Evolutionary conservation across 2,888 invertebrate genomes (phyloP), one percentile per base, ranked within the genome.

Genomic region (Cryptocheilus praepositus): DNA sequence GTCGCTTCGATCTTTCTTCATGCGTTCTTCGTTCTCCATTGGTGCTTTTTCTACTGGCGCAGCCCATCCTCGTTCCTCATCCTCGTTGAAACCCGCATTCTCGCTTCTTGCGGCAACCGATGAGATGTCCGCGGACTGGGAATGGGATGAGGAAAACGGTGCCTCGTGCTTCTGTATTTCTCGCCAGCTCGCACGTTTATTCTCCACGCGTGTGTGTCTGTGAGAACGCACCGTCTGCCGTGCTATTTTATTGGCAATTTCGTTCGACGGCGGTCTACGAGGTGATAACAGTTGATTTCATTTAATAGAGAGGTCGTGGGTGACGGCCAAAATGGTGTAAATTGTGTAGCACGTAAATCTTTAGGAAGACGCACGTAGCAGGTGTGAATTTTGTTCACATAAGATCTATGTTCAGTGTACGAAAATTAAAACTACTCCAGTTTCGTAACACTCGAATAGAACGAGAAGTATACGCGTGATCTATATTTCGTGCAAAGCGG

Each of bases 141-240:
- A 43, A 64, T 21, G 69, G 25, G 57, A 71, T 44, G 57, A 52
- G 57, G 69, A 66, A 65, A 66, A 66, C 63, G 62, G 57, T 63
- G 60, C 53, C 59, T 60, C 46, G 45, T 36, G 46, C 55, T 21
- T 36, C 59, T 18, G 52, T 44, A 55, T 11, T 56, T 45, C 49
- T 43, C 65, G 36, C 51, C 59, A 57, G 55, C 19, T 45, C 51
- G 21, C 43, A 36, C 21, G 43, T 16, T 60, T 21, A 16, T 36
- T 51, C 52, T 28, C 3, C 1, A 1, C 11, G 36, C 1, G 13
- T 1, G 36, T 7, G 11, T 7, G 36, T 11, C 1, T 1, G 36
- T 11, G 4, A 21, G 53, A 53, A 22, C 25, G 49, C 18, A n/a
- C 18, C 3, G 21, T 53, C 25, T 53, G 53, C 53, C 53, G 22